A percentile compares a stretch with the other conserved stretches of the same genome.
Conservation (phyloP, 2,888 invertebrate genomes). For the Tenodera sinensis region DNA sequence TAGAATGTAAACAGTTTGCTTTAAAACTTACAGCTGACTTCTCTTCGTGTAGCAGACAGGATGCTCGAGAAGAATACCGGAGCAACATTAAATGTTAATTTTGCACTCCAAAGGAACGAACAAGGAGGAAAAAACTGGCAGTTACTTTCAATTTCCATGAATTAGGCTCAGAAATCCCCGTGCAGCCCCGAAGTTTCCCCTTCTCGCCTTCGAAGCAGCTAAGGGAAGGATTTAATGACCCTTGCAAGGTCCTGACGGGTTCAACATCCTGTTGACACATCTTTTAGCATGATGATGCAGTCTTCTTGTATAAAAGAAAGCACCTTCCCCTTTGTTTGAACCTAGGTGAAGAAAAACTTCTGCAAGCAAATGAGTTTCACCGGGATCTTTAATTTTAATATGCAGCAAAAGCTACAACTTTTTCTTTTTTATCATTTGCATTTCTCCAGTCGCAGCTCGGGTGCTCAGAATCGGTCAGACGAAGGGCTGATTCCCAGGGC, state of each 20-base stretch:
- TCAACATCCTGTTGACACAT: neutral
- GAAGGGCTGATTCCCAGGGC: no score
- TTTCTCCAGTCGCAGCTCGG: no score
- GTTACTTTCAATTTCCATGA: neutral
- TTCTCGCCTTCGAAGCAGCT: neutral
- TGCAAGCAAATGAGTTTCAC: neutral
- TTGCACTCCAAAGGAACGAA: neutral
- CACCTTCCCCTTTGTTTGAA: neutral
- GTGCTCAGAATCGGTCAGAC: no score
- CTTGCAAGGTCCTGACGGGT: neutral
- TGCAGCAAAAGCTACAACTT: neutral
- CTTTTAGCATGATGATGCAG: neutral
- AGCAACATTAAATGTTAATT: neutral
- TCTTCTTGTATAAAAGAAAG: neutral
- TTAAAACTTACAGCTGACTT: neutral
- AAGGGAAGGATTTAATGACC: neutral
- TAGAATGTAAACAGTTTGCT: neutral
- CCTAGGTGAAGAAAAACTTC: neutral
- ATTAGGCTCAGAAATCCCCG: neutral
- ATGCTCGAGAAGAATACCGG: neutral
- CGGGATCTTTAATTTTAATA: neutral
- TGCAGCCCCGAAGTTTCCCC: neutral
- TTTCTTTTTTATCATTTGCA: neutral
- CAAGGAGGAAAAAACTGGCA: neutral
- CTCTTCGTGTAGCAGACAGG: neutral